Percentiles rank a stretch among this genome's conserved stretches.
Evolutionary conservation across 2,888 invertebrate genomes (phyloP).

Genomic region (Barypeithes pellucidus): DNA sequence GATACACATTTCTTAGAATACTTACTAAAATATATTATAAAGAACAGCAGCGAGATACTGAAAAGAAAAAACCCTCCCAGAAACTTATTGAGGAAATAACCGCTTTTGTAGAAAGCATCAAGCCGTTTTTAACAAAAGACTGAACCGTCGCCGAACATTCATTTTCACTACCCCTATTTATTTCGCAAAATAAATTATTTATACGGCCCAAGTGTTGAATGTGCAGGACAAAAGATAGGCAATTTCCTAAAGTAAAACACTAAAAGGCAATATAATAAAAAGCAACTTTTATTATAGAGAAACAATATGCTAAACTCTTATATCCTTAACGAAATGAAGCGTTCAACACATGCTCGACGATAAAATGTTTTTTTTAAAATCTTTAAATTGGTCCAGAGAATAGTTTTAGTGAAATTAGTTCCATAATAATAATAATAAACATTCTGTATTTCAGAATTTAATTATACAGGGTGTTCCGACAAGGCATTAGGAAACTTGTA

Average conservation of each 20-base stretch:
- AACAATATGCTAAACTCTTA: background rate
- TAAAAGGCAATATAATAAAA: slow-evolving; percentile 8
- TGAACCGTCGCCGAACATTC: background rate
- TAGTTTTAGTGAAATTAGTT: no score
- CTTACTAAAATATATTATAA: no score
- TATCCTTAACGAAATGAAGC: background rate
- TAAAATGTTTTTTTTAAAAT: background rate
- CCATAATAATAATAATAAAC: no score
- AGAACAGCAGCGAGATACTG: background rate
- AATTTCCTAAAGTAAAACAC: slow-evolving; percentile 20
- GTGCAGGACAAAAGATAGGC: slow-evolving; percentile 11
- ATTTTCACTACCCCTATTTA: slow-evolving; percentile 11
- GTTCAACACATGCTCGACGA: background rate
- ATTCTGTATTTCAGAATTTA: no score
- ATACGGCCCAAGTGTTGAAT: slow-evolving; percentile 16
- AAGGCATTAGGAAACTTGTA: no score
- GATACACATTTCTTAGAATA: no score
- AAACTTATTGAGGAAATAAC: slow-evolving; percentile 1
- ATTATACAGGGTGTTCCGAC: no score
- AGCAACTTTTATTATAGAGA: slow-evolving; percentile 4
- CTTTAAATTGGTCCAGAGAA: no score
- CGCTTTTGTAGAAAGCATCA: background rate
- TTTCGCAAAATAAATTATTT: slow-evolving; percentile 17
- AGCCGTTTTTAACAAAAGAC: slow-evolving; percentile 11
- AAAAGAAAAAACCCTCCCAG: background rate